Percentiles rank a stretch among this genome's conserved stretches.
Evolutionary conservation across 2,888 invertebrate genomes (phyloP).

Genomic region (Theodoxus fluviatilis): DNA sequence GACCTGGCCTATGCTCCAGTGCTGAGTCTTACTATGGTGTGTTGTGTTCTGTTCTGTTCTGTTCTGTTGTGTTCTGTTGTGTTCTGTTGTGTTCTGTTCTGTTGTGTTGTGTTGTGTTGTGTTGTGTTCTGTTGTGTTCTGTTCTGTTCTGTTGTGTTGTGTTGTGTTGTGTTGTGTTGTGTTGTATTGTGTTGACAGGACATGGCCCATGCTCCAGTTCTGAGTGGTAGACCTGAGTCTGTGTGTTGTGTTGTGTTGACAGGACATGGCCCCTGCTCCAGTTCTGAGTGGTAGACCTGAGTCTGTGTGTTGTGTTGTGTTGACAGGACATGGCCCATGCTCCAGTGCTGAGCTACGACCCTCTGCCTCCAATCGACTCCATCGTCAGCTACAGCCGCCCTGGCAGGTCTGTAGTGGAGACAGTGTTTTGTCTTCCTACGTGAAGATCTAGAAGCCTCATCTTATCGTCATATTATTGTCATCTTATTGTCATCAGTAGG

Average conservation of each 20-base stretch:
- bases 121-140: no score
- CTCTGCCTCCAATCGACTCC: slow-evolving; percentile 79
- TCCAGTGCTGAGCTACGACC: slow-evolving; percentile 79
- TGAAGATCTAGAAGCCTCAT: no score
- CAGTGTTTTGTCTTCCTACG: not conserved
- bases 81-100: no score
- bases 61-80: no score
- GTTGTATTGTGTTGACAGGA: no score
- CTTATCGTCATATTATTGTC: not conserved
- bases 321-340: slow-evolving; percentile 69
- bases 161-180: not conserved
- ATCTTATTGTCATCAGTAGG: not conserved
- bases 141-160: no score
- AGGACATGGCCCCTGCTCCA: slow-evolving; percentile 70
- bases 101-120: no score
- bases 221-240: slow-evolving; percentile 83
- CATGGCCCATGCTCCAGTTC: slow-evolving; percentile 70
- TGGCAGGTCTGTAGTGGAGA: slow-evolving; percentile 43
- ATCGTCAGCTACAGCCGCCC: slow-evolving; percentile 75
- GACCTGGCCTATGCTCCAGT: slow-evolving; percentile 71
- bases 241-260: no score
- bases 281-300: slow-evolving; percentile 67
- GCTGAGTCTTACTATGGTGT: slow-evolving; percentile 80
- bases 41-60: no score
- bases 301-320: not conserved